These are phyloP conservation scores for Bubo scandiacus DNA, from an alignment of 2,113 vertebrate genomes.

Conservation along the genomic window DNA sequence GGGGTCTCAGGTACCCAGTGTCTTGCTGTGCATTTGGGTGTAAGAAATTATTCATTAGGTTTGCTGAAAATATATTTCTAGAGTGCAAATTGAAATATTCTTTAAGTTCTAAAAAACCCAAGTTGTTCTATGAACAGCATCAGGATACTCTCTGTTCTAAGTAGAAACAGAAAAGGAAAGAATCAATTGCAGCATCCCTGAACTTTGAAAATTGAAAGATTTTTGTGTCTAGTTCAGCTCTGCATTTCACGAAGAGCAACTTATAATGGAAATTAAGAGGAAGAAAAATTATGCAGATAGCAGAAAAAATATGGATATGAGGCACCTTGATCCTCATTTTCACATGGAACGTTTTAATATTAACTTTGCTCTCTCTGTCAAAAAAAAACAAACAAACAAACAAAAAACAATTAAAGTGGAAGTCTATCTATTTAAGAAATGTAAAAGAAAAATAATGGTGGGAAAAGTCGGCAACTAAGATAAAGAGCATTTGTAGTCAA, in stretches of 20 bases:
- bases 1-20: accelerated
- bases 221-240: neutral
- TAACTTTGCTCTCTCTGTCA: neutral
- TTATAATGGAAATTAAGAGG: neutral
- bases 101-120: neutral
- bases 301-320: neutral
- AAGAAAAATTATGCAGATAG: neutral
- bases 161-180: neutral
- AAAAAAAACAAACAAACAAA: neutral
- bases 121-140: neutral
- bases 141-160: neutral
- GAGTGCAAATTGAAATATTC: neutral
- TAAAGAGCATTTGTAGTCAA: neutral
- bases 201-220: neutral
- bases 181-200: neutral
- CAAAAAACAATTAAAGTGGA: neutral
- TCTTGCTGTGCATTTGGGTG: neutral
- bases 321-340: neutral
- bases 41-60: neutral
- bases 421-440: neutral
- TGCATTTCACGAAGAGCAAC: neutral
- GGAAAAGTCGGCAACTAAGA: neutral
- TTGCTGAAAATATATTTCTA: neutral
- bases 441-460: neutral
- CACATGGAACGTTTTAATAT: neutral